phyloP scores from a whole-genome alignment of 2,113 vertebrate genomes.

The Balaeniceps rex region DNA sequence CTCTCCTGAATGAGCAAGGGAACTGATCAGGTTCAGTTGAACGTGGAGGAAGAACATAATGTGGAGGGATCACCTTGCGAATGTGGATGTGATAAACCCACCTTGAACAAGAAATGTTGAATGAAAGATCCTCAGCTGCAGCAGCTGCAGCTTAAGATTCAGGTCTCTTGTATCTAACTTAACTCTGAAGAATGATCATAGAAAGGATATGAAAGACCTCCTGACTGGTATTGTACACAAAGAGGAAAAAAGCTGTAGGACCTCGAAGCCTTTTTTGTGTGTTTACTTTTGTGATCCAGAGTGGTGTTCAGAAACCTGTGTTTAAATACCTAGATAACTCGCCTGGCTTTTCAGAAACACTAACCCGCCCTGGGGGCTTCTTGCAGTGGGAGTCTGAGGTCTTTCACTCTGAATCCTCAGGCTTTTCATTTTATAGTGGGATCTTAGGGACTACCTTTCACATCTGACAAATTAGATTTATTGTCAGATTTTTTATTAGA shows the following conservation, averaged over 20 bases:
- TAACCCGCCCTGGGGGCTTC: background rate
- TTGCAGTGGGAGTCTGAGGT: background rate
- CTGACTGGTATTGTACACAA: background rate
- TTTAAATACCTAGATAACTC: background rate
- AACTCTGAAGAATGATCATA: background rate
- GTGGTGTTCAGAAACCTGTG: background rate
- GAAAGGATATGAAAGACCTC: background rate
- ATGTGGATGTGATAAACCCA: background rate
- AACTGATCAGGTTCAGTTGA: background rate
- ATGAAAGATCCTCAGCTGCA: background rate
- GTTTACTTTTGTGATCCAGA: background rate
- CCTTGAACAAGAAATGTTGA: background rate
- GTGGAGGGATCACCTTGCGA: background rate
- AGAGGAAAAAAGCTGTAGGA: background rate
- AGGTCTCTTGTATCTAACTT: background rate
- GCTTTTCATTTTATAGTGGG: background rate
- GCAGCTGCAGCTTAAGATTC: background rate
- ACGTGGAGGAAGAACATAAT: accelerated
- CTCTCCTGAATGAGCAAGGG: background rate
- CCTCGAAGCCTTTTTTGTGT: background rate
- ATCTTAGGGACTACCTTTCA: background rate
- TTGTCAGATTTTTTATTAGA: background rate
- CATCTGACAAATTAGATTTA: background rate
- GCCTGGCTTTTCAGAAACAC: background rate
- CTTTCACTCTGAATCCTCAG: background rate